These are phyloP conservation scores for Heliconius nattereri DNA, from an alignment of 1,140 invertebrate species.

Conservation along the genomic window DNA sequence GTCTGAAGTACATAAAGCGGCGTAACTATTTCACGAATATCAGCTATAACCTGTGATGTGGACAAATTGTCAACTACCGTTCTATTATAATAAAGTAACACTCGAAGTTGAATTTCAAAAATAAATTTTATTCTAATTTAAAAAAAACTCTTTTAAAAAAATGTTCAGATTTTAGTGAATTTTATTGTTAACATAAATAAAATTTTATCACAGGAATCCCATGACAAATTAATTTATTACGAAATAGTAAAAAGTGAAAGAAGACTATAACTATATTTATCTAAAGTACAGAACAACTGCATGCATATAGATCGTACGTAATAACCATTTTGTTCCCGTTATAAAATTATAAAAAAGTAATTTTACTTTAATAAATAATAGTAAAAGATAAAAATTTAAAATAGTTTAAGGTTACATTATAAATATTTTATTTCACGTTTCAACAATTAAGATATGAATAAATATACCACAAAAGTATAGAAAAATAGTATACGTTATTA, in stretches of 20 bases:
- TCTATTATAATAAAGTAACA: conserved; percentile 7
- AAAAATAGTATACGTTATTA: not conserved
- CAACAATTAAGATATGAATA: not conserved
- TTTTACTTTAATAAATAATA: not conserved
- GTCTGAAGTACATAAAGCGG: conserved; percentile 22
- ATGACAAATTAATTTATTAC: no score
- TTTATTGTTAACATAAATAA: no score
- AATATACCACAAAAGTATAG: not conserved
- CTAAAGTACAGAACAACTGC: not conserved
- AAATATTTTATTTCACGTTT: not conserved
- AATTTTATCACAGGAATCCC: no score
- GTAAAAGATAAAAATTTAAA: conserved; percentile 8
- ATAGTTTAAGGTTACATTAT: conserved; percentile 3
- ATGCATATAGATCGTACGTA: not conserved
- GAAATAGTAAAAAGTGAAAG: no score
- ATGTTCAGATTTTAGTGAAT: no score
- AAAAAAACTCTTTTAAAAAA: no score
- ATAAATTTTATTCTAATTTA: conserved; percentile 1
- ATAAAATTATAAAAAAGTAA: not conserved
- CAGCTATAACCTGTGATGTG: conserved; percentile 33
- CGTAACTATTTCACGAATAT: conserved; percentile 15
- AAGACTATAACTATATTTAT: not conserved
- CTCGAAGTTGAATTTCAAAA: conserved; percentile 39
- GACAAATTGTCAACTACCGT: conserved; percentile 1
- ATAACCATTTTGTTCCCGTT: not conserved